Conservation (phyloP, 2,797 vertebrate species). For the Pyrrhura leucotis region DNA sequence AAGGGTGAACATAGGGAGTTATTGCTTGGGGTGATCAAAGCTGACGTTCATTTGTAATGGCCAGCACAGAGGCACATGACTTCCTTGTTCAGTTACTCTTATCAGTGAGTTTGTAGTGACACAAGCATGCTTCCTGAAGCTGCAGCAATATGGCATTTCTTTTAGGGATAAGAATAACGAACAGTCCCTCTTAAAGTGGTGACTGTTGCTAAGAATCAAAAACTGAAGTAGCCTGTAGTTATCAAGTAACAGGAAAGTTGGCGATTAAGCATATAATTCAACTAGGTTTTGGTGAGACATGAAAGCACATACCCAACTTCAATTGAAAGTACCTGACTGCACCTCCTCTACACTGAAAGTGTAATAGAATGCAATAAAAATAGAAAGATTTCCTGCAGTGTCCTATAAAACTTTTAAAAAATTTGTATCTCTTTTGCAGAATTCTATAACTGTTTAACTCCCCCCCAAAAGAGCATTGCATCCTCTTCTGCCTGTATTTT, state of each 20-base stretch:
- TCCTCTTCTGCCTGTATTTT: conserved; percentile 20
- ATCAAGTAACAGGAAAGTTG: not conserved
- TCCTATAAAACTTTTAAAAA: not conserved
- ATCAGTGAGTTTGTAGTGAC: not conserved
- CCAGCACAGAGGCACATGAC: not conserved
- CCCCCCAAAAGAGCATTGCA: not conserved
- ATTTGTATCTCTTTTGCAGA: not conserved
- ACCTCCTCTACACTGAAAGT: not conserved
- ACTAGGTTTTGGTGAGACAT: not conserved
- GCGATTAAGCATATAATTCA: not conserved
- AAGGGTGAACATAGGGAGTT: not conserved
- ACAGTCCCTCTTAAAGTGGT: not conserved
- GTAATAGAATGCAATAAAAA: not conserved
- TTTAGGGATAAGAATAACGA: not conserved
- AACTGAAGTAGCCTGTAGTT: not conserved
- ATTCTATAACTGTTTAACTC: not conserved
- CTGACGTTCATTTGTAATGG: not conserved
- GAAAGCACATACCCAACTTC: not conserved
- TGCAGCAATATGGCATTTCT: not conserved
- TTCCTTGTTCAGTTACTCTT: not conserved
- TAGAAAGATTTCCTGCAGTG: not conserved
- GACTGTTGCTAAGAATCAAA: not conserved
- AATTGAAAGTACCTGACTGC: not conserved
- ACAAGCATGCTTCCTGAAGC: not conserved
- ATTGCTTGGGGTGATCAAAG: not conserved